Percentiles rank a stretch among this genome's conserved stretches.
These are phyloP conservation scores for Dicyrtomina minuta DNA, from an alignment of 2,888 invertebrate genomes.

Conservation along the genomic window DNA sequence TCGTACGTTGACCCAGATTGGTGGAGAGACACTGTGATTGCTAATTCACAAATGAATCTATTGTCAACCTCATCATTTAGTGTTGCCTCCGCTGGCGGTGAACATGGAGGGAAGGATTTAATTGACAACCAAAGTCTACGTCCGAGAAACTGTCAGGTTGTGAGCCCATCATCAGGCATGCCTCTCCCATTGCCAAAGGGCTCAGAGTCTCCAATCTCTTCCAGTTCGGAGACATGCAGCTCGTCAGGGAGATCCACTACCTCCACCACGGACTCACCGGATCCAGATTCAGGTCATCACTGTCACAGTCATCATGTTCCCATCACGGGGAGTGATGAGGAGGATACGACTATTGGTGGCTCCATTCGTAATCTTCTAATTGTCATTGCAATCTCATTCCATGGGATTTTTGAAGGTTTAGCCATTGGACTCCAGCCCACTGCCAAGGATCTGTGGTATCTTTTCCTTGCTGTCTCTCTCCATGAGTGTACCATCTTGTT, in stretches of 20 bases:
- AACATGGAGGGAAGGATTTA: neutral
- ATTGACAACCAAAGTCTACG: neutral
- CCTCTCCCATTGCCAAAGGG: neutral
- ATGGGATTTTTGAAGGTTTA: conserved; percentile 62
- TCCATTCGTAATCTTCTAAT: conserved; percentile 58
- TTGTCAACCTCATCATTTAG: conserved; percentile 37
- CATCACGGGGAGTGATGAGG: conserved; percentile 37
- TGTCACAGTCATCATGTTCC: conserved; percentile 49
- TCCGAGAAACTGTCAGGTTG: neutral
- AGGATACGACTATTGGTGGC: conserved; percentile 52
- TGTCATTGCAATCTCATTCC: conserved; percentile 61
- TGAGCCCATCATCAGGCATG: neutral
- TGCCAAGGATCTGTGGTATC: conserved; percentile 59
- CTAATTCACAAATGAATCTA: conserved; percentile 49
- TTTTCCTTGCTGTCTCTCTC: conserved; percentile 61
- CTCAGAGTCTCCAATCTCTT: neutral
- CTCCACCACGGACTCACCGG: no score
- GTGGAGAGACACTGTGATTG: conserved; percentile 51
- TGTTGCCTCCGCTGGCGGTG: conserved; percentile 15
- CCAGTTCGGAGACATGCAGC: neutral
- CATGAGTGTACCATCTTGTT: conserved; percentile 62
- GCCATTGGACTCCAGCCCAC: conserved; percentile 61
- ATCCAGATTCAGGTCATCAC: conserved; percentile 27
- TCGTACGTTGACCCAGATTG: conserved; percentile 51
- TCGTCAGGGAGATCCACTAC: neutral